These are phyloP conservation scores for Rhegmatorhina hoffmannsi DNA, from an alignment of 2,113 vertebrate genomes.

Conservation along the genomic window DNA sequence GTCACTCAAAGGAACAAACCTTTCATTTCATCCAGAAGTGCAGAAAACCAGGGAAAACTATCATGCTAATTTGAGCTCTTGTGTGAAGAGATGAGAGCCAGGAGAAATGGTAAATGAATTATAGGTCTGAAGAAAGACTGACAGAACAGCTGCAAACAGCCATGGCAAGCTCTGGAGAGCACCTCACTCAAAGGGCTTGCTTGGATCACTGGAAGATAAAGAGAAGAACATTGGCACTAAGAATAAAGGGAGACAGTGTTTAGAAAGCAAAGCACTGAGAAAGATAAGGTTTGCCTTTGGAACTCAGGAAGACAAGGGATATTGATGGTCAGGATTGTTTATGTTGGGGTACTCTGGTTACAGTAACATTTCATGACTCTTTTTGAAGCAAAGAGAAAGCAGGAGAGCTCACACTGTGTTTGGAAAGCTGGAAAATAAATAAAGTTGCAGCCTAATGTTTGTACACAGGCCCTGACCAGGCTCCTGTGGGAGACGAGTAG, in stretches of 20 bases:
- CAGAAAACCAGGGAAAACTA: neutral
- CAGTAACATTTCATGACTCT: neutral
- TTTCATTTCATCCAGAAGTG: neutral
- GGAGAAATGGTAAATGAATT: neutral
- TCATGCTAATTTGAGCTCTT: neutral
- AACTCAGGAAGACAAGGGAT: neutral
- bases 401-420: neutral
- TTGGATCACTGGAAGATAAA: neutral
- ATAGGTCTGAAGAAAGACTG: neutral
- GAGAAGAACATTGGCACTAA: neutral
- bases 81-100: neutral
- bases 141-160: neutral
- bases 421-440: neutral
- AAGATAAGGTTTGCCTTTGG: constrained; percentile 19
- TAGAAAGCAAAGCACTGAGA: neutral
- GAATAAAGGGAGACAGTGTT: constrained; percentile 18
- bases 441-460: neutral
- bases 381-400: neutral
- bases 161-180: neutral
- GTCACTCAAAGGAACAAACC: neutral
- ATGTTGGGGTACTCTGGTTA: neutral
- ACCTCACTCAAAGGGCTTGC: neutral
- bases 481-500: neutral
- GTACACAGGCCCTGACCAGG: neutral
- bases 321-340: neutral